Evolutionary conservation across 2,113 vertebrate species (phyloP).

Genomic region (Malurus cyaneus): DNA sequence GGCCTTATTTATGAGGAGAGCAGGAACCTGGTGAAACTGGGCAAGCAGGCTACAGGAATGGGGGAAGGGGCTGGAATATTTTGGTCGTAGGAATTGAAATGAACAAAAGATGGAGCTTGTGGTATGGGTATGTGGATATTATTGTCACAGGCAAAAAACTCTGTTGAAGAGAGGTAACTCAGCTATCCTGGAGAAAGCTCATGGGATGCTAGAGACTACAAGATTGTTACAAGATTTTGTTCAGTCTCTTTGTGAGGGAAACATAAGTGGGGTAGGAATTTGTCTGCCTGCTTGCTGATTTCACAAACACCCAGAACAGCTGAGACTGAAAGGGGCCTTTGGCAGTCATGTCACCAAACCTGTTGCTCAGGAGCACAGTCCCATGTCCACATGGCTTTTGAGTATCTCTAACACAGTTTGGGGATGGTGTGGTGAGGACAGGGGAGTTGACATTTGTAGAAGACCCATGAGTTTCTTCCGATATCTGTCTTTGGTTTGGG

Average conservation of each 20-base stretch:
- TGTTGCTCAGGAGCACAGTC: background rate
- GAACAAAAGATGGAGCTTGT: background rate
- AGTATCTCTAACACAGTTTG: fast-evolving
- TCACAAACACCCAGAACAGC: background rate
- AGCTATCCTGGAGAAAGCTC: background rate
- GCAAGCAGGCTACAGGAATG: background rate
- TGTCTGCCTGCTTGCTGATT: background rate
- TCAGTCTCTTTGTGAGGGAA: background rate
- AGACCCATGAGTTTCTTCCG: background rate
- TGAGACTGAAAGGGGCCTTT: background rate
- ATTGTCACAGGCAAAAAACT: background rate
- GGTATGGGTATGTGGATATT: fast-evolving
- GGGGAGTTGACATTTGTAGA: background rate
- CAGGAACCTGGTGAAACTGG: background rate
- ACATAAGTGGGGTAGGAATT: background rate
- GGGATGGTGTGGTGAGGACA: background rate
- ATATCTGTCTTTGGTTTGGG: background rate
- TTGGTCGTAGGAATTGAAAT: background rate
- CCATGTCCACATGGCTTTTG: background rate
- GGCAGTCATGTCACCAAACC: background rate
- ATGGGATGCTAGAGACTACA: background rate
- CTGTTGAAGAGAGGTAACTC: background rate
- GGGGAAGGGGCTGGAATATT: background rate
- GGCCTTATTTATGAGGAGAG: background rate
- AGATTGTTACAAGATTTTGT: background rate